These are phyloP conservation scores for Morus bassanus DNA, from an alignment of 2,797 vertebrate genomes.

Conservation along the genomic window DNA sequence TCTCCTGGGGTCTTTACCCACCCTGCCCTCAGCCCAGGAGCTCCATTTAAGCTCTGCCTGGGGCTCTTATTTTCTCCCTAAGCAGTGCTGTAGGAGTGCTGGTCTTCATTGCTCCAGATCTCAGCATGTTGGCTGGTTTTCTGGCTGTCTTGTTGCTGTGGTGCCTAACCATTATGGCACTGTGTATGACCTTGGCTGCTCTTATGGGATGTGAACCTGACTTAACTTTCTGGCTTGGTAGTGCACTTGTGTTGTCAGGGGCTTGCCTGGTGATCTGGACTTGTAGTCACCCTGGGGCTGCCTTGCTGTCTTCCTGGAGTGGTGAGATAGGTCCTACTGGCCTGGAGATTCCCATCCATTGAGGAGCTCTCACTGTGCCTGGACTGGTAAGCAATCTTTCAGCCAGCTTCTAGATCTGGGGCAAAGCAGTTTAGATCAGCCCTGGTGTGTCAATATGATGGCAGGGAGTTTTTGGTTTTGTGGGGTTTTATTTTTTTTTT, in stretches of 20 bases:
- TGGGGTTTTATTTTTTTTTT: neutral
- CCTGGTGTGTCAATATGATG: neutral
- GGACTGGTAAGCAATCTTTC: neutral
- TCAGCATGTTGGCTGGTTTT: neutral
- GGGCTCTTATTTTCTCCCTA: fast-evolving
- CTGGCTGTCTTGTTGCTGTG: neutral
- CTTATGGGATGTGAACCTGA: fast-evolving
- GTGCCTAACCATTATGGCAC: neutral
- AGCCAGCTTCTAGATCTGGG: neutral
- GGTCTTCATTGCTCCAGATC: fast-evolving
- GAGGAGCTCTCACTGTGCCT: neutral
- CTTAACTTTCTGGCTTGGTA: neutral
- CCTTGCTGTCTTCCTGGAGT: neutral
- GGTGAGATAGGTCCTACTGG: neutral
- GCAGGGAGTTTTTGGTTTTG: neutral
- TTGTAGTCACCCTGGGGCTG: neutral
- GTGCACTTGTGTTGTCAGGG: no score
- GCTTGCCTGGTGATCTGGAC: neutral
- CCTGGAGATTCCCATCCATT: neutral
- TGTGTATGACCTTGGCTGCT: fast-evolving
- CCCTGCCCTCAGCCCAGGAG: no score
- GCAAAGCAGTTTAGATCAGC: neutral
- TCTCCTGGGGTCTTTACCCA: neutral
- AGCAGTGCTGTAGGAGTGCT: neutral
- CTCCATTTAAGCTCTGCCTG: neutral